These are phyloP conservation scores for Steatornis caripensis DNA, from an alignment of 2,113 vertebrate species.

Conservation along the genomic window DNA sequence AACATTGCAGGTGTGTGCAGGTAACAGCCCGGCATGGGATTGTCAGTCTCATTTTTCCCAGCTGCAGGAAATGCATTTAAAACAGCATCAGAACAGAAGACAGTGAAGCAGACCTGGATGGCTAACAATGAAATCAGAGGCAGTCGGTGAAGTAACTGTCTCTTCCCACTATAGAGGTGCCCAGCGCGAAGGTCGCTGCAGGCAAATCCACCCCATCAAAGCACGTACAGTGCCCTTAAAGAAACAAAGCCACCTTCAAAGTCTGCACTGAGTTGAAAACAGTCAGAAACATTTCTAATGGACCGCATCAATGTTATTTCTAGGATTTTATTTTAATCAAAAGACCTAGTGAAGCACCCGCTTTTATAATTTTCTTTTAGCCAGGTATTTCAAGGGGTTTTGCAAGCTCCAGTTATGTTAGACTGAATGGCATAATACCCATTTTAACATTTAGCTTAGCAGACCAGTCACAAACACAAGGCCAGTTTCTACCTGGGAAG, in stretches of 20 bases:
- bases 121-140: neutral
- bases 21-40: slow-evolving; percentile 94
- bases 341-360: neutral
- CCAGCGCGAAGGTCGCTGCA: neutral
- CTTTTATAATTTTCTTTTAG: neutral
- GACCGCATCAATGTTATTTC: neutral
- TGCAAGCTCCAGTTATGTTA: neutral
- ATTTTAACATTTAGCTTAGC: neutral
- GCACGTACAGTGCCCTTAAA: neutral
- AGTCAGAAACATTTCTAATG: neutral
- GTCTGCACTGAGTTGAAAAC: neutral
- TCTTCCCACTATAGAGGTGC: neutral
- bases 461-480: neutral
- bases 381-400: neutral
- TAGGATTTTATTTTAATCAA: neutral
- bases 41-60: slow-evolving; percentile 96
- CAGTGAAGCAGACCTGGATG: neutral
- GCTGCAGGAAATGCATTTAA: slow-evolving; percentile 67
- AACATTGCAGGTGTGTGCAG: slow-evolving; percentile 96
- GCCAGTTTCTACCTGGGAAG: neutral
- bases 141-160: neutral
- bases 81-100: neutral
- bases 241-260: neutral
- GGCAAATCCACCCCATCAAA: neutral
- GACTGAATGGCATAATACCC: neutral